Conservation (phyloP, 2,888 invertebrate genomes). For the Smittia sp. region DNA sequence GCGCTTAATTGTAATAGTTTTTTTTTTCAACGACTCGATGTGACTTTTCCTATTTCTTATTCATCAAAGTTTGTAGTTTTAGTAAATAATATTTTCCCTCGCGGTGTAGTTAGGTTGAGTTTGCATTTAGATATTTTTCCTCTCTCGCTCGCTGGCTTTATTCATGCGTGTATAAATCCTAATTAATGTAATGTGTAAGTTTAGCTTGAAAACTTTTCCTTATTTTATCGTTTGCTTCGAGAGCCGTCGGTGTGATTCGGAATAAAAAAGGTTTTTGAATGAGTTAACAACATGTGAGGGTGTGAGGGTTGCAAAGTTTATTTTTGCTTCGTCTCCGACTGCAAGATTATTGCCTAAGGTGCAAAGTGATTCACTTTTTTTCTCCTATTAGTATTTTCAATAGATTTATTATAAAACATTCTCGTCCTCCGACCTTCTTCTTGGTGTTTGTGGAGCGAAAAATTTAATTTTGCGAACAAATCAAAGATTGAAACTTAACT, state of each 20-base stretch:
- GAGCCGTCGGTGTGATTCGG: neutral
- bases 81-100: constrained; percentile 12
- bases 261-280: neutral
- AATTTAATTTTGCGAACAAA: constrained; percentile 2
- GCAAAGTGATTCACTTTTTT: constrained; percentile 40
- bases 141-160: neutral
- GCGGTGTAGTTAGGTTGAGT: neutral
- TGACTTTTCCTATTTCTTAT: constrained; percentile 14
- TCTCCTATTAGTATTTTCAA: constrained; percentile 31
- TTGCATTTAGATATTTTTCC: neutral
- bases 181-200: constrained; percentile 21
- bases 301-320: constrained; percentile 20
- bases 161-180: constrained; percentile 10
- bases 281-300: constrained; percentile 23
- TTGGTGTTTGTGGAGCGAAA: constrained; percentile 38
- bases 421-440: neutral
- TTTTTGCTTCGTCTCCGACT: neutral
- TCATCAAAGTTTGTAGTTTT: constrained; percentile 5
- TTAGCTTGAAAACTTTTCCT: constrained; percentile 1
- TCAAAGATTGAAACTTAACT: constrained; percentile 1
- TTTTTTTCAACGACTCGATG: constrained; percentile 14
- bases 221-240: neutral
- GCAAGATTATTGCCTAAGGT: constrained; percentile 29
- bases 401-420: constrained; percentile 35
- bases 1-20: neutral